Evolutionary conservation across 2,113 vertebrate species (phyloP), one percentile per base, ranked within the genome.

Genomic region (Vulpes ferrilata): DNA sequence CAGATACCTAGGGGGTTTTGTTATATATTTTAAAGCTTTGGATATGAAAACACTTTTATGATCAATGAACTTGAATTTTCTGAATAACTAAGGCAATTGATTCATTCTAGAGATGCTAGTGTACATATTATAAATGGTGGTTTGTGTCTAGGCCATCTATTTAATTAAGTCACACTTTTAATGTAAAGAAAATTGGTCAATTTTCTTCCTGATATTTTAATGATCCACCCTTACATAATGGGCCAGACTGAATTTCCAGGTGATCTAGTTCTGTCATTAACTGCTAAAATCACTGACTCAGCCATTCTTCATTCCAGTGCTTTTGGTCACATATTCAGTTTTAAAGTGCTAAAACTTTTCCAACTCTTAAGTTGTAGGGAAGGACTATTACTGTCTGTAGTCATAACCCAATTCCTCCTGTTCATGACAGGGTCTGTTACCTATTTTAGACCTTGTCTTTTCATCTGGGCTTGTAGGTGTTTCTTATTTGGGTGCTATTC

Each of bases 401-500:
- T 94, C n/a, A 97, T 97, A 97, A 97, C 48, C 60, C 97, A 95
- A 97, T 95, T 97, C 64, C 62, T 92, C 38, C 65, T 88, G 7
- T 38, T 97, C 48, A 53, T 94, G 97, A 97, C 97, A 97, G 60
- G 27, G 4, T 73, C 74, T 53, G 82, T 85, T 97, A 71, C 55
- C 51, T 93, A 59, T 90, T 92, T 92, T 90, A 96, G 76, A 78
- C 1, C 38, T 94, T 96, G 90, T 80, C 92, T 51, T n/a, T 97
- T 88, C 94, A 95, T 85, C 13, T 85, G 1, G 38, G 85, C 88
- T 27, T 11, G 38, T 78, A 76, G 55, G 48, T 35, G 0, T 76
- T 98, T 96, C 38, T 97, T 89, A 79, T 90, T 78, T 97, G 69
- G 51, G 65, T 92, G 15, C 30, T 97, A 96, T 88, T 97, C 98